Percentiles rank a stretch among this genome's conserved stretches.
Evolutionary conservation across 1,140 invertebrate genomes (phyloP).

Genomic region (Zophobas atratus): DNA sequence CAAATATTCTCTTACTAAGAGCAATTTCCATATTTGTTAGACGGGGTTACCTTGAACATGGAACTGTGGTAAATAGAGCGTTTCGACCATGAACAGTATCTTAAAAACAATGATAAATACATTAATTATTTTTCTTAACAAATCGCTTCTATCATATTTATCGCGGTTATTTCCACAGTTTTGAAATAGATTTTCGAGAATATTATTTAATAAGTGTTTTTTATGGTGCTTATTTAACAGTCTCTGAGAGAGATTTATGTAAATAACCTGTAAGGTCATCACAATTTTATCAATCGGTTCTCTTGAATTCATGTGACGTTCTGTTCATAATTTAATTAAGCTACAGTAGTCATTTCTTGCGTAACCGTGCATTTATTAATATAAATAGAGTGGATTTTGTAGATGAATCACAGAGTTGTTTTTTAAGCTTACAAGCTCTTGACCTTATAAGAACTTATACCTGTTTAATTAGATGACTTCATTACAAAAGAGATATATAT

Average conservation of each 20-base stretch:
- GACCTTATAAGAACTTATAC: too few species aligned
- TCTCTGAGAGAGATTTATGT: constrained; percentile 5
- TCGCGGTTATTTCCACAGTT: not conserved
- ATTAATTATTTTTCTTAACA: constrained; percentile 10
- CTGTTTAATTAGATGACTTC: too few species aligned
- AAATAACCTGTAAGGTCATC: constrained; percentile 14
- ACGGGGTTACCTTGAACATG: constrained; percentile 34
- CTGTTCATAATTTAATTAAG: constrained; percentile 13
- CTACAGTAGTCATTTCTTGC: not conserved
- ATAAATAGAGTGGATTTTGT: constrained; percentile 62
- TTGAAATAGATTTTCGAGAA: not conserved
- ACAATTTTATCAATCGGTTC: constrained; percentile 16
- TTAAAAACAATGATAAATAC: constrained; percentile 19
- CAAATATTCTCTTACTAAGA: too few species aligned
- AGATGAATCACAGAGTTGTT: not conserved
- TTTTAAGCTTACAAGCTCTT: too few species aligned
- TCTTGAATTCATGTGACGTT: constrained; percentile 10
- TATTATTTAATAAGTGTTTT: constrained; percentile 5
- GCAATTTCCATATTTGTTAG: not conserved
- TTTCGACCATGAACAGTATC: constrained; percentile 10
- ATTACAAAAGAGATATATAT: too few species aligned
- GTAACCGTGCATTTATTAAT: constrained; percentile 5
- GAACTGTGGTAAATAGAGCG: constrained; percentile 28
- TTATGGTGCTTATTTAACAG: constrained; percentile 31
- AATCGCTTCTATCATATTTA: not conserved